phyloP scores from a whole-genome alignment of 30 jellyfish, hydroid and myxozoan species.

The Phacellophora camtschatica region DNA sequence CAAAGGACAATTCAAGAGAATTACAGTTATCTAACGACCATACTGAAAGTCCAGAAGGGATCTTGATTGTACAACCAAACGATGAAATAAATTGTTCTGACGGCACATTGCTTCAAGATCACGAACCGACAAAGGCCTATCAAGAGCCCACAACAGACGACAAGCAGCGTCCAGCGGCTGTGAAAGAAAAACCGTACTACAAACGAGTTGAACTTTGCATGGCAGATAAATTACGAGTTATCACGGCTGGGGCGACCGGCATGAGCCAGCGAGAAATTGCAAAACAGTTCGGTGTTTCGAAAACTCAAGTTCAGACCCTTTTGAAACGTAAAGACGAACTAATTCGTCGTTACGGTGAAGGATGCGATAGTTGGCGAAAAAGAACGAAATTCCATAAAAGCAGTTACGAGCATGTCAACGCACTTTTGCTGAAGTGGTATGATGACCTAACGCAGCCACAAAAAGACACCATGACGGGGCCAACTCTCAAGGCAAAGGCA shows the following conservation, averaged over 20 bases:
- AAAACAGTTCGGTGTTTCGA: constrained; percentile 61
- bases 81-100: too few species aligned
- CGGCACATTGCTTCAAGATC: background rate
- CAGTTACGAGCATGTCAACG: constrained; percentile 48
- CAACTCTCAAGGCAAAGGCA: constrained; percentile 56
- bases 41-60: background rate
- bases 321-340: constrained; percentile 58
- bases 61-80: too few species aligned
- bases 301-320: constrained; percentile 61
- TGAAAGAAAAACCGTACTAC: background rate
- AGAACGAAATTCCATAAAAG: constrained; percentile 29
- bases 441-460: background rate
- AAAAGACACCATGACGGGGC: constrained; percentile 38
- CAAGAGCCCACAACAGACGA: constrained; percentile 14
- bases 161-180: too few species aligned
- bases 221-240: constrained; percentile 54
- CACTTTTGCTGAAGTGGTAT: constrained; percentile 40
- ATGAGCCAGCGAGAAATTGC: constrained; percentile 65
- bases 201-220: constrained; percentile 61
- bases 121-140: background rate
- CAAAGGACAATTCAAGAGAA: too few species aligned
- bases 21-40: background rate
- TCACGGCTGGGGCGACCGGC: constrained; percentile 58
- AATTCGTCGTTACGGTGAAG: constrained; percentile 48
- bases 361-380: constrained; percentile 47